Base-by-base conservation (phyloP, 1,140 invertebrate species). In the Drosophila bocki region DNA sequence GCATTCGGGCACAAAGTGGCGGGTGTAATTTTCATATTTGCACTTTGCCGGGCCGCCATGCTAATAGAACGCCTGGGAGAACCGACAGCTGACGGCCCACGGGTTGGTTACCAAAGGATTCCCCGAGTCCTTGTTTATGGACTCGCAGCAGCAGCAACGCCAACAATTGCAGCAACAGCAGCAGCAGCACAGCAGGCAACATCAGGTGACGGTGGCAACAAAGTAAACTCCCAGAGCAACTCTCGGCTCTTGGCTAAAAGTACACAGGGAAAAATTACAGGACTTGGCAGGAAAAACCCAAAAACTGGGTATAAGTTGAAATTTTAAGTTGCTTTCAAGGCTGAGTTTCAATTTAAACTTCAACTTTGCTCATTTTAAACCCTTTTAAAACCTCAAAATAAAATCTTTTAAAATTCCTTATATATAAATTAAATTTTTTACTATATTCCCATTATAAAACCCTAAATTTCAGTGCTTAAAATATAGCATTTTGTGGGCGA, bases 1-100 rank as follows among this genome's bases (percentile, higher is more conserved):
- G 83, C 83, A 80, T 87, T 87, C 47, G 26, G 59, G 59, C 65
- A 61, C 42, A 71, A 86, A 86, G 79, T 86, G 83, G 70, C 64
- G 51, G 56, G 78, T 68, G 64, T 56, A 85, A 64, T 76, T 74
- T 75, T 74, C 82, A 81, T 65, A 80, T 70, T 72, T 80, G 62
- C 59, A 53, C 35, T 44, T 37, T 22, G 22, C 32, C 39, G 29
- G 41, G 37, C 12, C 17, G 41, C 41, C 44, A 47, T 57, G 60
- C 63, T 65, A 76, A 81, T 81, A 76, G 56, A 65, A 58, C 17
- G 42, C 45, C 68, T 75, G 71, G 45, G 65, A 72, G 62, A n/a
- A 37, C 29, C 39, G 42, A 19, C 81, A 80, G 76, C 80, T 70
- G 75, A 50, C 61, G 33, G 63, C 42, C 39, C 29, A 22, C 26